These are phyloP conservation scores for Serinus canaria DNA, from an alignment of 2,113 vertebrate genomes.

Conservation along the genomic window DNA sequence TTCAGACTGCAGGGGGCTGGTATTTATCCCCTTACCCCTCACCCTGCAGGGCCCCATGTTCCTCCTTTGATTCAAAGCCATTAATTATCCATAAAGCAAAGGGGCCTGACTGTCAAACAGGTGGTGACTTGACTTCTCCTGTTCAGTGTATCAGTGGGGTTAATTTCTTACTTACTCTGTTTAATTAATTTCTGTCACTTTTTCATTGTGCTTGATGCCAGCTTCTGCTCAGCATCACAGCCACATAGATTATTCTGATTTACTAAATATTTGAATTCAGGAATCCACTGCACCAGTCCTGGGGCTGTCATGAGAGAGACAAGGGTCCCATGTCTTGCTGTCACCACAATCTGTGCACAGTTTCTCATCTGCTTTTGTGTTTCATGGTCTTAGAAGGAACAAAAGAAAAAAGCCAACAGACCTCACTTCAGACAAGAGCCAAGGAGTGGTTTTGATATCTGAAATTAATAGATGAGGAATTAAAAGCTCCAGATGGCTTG, in stretches of 20 bases:
- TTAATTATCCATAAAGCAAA: not conserved
- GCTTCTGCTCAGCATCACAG: not conserved
- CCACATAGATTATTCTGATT: not conserved
- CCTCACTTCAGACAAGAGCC: not conserved
- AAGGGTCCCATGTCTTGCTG: not conserved
- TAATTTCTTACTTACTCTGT: not conserved
- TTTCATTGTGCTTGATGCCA: not conserved
- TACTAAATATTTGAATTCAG: not conserved
- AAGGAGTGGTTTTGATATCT: not conserved
- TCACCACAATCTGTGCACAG: conserved; percentile 7
- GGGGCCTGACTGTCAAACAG: not conserved
- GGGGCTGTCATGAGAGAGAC: not conserved
- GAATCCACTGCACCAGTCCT: not conserved
- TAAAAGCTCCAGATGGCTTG: conserved; percentile 29
- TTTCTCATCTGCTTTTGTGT: conserved; percentile 24
- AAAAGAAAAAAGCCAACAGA: not conserved
- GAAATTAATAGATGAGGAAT: not conserved
- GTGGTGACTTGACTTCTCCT: not conserved
- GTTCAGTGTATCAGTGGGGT: not conserved
- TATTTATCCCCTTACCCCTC: not conserved
- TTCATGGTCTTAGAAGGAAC: not conserved
- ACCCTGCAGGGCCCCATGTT: not conserved
- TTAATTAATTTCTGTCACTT: conserved; percentile 14
- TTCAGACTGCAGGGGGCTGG: not conserved
- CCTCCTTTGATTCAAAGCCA: not conserved